phyloP scores from a whole-genome alignment of 2,113 vertebrate species.

The Circaetus cinerascens region DNA sequence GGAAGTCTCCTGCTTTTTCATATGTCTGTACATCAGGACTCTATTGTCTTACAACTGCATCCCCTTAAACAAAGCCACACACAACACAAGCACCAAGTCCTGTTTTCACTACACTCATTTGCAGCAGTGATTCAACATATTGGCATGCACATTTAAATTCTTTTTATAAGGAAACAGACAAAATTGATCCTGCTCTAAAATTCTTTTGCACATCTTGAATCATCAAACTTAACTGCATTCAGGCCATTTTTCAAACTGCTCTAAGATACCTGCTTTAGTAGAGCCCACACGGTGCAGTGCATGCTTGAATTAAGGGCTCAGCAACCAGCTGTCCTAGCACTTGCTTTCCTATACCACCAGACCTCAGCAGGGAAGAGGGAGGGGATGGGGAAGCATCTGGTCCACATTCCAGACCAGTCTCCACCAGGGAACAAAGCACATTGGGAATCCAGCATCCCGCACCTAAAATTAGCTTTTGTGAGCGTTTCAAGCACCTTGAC shows the following conservation, averaged over 20 bases:
- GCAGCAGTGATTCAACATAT: rapidly evolving
- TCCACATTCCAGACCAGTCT: neutral
- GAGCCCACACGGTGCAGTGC: neutral
- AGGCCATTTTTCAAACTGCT: neutral
- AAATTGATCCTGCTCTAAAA: neutral
- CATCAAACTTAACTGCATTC: neutral
- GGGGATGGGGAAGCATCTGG: neutral
- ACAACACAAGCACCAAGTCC: neutral
- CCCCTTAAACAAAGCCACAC: neutral
- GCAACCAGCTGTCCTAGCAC: too few relatives aligned
- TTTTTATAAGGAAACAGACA: neutral
- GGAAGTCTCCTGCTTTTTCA: neutral
- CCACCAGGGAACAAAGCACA: neutral
- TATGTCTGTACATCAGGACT: neutral
- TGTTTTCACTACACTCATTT: neutral
- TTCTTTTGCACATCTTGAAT: neutral
- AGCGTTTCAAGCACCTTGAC: neutral
- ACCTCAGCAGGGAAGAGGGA: neutral
- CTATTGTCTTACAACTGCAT: neutral
- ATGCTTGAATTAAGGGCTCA: neutral
- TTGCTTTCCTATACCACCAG: neutral
- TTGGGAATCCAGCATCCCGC: neutral
- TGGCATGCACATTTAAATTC: neutral
- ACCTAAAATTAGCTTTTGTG: neutral
- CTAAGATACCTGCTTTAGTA: neutral